These are phyloP conservation scores for Caenorhabditis zanzibari DNA, from an alignment of 2,888 invertebrate genomes.

Conservation along the genomic window DNA sequence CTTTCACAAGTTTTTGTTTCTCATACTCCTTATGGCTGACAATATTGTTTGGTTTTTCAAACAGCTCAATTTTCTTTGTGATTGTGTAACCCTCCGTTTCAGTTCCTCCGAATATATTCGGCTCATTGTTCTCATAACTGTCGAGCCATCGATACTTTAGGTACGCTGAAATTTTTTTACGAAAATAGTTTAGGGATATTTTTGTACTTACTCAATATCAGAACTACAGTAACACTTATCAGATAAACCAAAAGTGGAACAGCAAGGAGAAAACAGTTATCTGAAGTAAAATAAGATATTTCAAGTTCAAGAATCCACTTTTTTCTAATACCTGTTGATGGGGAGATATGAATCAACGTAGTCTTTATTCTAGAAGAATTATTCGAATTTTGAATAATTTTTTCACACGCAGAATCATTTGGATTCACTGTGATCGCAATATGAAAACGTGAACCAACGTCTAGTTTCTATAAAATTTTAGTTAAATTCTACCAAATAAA, in stretches of 20 bases:
- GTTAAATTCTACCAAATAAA: too few species aligned
- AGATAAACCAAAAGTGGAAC: conserved; percentile 15
- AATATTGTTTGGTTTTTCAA: neutral
- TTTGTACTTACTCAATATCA: conserved; percentile 4
- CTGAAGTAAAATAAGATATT: conserved; percentile 3
- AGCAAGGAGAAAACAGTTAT: neutral
- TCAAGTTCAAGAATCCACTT: too few species aligned
- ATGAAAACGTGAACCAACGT: conserved; percentile 15
- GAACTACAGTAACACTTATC: neutral
- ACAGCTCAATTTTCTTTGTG: neutral
- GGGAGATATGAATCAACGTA: too few species aligned
- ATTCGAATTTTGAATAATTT: neutral
- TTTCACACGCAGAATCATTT: conserved; percentile 20
- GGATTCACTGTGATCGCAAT: conserved; percentile 20
- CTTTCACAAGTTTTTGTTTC: conserved; percentile 26
- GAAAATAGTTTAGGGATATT: too few species aligned
- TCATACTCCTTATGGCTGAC: conserved; percentile 42
- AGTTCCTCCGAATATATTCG: conserved; percentile 23
- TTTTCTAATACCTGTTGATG: too few species aligned
- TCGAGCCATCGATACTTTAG: conserved; percentile 18
- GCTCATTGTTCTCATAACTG: conserved; percentile 39
- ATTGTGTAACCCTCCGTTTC: conserved; percentile 18
- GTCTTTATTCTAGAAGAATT: too few species aligned
- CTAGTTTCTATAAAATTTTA: neutral
- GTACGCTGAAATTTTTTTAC: conserved; percentile 28